Evolutionary conservation across 2,888 invertebrate species (phyloP).

Genomic region (Xylocampa areola): DNA sequence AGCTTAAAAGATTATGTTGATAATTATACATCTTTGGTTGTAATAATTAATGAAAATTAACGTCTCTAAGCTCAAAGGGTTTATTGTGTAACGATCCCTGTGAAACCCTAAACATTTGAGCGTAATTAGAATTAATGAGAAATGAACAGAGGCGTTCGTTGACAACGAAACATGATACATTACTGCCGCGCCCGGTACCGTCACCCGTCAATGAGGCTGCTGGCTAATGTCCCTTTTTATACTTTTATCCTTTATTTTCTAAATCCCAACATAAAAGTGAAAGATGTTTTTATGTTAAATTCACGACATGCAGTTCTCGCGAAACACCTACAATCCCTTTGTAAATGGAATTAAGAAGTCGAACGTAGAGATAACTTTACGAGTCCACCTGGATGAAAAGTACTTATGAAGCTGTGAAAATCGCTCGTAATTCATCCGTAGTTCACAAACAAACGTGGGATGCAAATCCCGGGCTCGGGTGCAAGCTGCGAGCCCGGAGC

Average conservation of each 20-base stretch:
- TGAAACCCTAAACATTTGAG: slow-evolving; percentile 75
- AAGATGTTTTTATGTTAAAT: slow-evolving; percentile 26
- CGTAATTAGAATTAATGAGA: slow-evolving; percentile 83
- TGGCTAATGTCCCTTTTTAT: slow-evolving; percentile 35
- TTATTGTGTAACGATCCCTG: slow-evolving; percentile 66
- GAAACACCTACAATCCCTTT: slow-evolving; percentile 41
- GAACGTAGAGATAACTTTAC: slow-evolving; percentile 44
- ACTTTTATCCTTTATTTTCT: slow-evolving; percentile 22
- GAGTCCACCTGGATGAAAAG: slow-evolving; percentile 69
- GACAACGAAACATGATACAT: slow-evolving; percentile 77
- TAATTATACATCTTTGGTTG: slow-evolving; percentile 52
- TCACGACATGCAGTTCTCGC: slow-evolving; percentile 8
- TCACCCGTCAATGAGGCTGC: slow-evolving; percentile 49
- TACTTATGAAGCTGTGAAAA: slow-evolving; percentile 73
- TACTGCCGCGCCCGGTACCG: slow-evolving; percentile 57
- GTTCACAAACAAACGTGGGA: slow-evolving; percentile 74
- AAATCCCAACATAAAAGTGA: slow-evolving; percentile 19
- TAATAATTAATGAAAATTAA: slow-evolving; percentile 65
- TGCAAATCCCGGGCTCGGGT: slow-evolving; percentile 67
- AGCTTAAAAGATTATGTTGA: slow-evolving; percentile 38
- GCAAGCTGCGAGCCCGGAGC: slow-evolving; percentile 49
- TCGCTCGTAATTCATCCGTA: slow-evolving; percentile 73
- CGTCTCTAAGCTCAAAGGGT: slow-evolving; percentile 65
- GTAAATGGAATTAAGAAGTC: slow-evolving; percentile 59
- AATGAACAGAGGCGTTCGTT: slow-evolving; percentile 77